These are phyloP conservation scores for Phaethornis superciliosus DNA, from an alignment of 2,113 vertebrate species.

Conservation along the genomic window DNA sequence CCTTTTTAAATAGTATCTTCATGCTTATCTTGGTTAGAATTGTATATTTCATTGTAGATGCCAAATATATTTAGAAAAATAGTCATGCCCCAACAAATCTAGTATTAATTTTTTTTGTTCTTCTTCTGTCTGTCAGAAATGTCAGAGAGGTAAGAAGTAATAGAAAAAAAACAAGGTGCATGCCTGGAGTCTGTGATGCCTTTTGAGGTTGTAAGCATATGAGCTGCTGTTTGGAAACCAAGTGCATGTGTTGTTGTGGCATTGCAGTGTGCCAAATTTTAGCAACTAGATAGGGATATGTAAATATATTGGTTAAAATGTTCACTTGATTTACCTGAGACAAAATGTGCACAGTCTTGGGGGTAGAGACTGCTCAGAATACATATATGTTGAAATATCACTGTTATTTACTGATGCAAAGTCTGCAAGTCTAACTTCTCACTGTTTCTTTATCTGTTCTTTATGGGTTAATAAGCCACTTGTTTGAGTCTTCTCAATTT, in stretches of 20 bases:
- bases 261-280: slow-evolving; percentile 67
- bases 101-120: slow-evolving; percentile 77
- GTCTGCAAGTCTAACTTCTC: slow-evolving; percentile 51
- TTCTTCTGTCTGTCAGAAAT: slow-evolving; percentile 83
- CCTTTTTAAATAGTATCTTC: not conserved
- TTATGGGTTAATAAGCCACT: slow-evolving; percentile 55
- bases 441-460: slow-evolving; percentile 45
- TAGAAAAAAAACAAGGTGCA: slow-evolving; percentile 72
- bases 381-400: not conserved
- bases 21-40: not conserved
- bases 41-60: slow-evolving; percentile 50
- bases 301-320: not conserved
- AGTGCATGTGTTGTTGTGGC: slow-evolving; percentile 78
- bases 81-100: slow-evolving; percentile 69
- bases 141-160: slow-evolving; percentile 82
- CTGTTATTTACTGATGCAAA: slow-evolving; percentile 55
- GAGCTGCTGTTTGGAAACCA: slow-evolving; percentile 53
- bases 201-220: slow-evolving; percentile 62
- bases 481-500: slow-evolving; percentile 41
- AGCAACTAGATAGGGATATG: not conserved
- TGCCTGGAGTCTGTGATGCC: slow-evolving; percentile 72
- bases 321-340: slow-evolving; percentile 47
- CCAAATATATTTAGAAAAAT: slow-evolving; percentile 57
- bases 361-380: slow-evolving; percentile 23
- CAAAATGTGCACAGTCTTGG: slow-evolving; percentile 43